Evolutionary conservation across 2,113 vertebrate species (phyloP).

Genomic region (Psephotus haematonotus): DNA sequence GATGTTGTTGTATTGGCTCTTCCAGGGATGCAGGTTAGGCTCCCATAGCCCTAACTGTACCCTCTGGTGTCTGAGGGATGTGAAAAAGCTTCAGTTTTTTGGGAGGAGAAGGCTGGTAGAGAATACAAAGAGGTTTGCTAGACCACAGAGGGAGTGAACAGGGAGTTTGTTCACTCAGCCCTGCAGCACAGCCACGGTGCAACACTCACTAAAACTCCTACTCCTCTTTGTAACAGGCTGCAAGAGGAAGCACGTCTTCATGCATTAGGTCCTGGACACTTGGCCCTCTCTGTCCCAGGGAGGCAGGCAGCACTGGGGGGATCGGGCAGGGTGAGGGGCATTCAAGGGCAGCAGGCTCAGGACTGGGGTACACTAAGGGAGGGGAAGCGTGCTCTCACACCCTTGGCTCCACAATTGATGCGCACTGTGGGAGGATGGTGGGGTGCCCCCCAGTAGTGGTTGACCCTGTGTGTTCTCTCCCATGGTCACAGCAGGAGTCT

Average conservation of each 20-base stretch:
- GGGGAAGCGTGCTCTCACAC: not conserved
- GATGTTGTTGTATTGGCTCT: not conserved
- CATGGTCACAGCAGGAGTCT: not conserved
- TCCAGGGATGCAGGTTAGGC: not conserved
- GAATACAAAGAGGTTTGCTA: not conserved
- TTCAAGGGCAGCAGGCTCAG: not conserved
- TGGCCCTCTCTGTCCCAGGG: fast-evolving
- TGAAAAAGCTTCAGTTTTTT: not conserved
- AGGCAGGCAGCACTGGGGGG: not conserved
- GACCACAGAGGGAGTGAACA: not conserved
- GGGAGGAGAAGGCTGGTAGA: not conserved
- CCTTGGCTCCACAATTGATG: fast-evolving
- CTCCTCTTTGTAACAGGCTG: not conserved
- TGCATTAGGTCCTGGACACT: not conserved
- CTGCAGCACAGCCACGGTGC: not conserved
- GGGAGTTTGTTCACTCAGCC: not conserved
- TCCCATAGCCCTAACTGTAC: not conserved
- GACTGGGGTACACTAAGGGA: not conserved
- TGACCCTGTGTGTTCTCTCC: fast-evolving
- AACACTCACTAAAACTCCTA: not conserved
- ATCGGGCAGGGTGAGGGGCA: not conserved
- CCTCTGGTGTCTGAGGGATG: not conserved
- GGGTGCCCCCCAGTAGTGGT: not conserved
- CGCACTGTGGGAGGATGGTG: not conserved
- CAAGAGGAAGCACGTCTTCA: not conserved